Base-by-base conservation (phyloP, 2,113 vertebrate species). In the Perca flavescens region DNA sequence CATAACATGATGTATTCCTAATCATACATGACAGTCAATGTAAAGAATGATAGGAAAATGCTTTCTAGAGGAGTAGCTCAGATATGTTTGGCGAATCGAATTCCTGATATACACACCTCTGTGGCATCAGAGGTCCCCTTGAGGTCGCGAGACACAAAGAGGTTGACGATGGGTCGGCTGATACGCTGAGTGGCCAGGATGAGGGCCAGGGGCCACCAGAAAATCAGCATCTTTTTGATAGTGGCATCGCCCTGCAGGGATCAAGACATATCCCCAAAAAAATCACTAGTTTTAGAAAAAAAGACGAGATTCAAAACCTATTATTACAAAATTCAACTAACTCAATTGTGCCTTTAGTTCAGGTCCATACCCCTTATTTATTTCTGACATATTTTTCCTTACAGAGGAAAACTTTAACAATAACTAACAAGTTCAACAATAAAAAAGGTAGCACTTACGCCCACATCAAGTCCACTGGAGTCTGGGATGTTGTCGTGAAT, bases 181-280 rank as follows among this genome's bases (percentile, higher is more conserved):
- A 99, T 99, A 61, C 98, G 90, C 92, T 99, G 98, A 8, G 98
- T 99, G 34, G 98, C 98, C 89, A 99, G 86, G 90, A 99, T 99
- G 74, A 99, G 96, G 0, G 98, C 98, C 93, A 99, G 89, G 25
- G 98, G 98, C 98, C 98, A 99, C 98, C 98, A 99, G 94, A 99
- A 99, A 79, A 95, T 97, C 87, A 99, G 94, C 98, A 99, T 99
- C 95, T 97, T 99, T 83, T 94, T 96, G 92, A 99, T 93, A 1
- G 98, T 99, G 69, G 97, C 97, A 34, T 99, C 98, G 8, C 98
- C 98, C 98, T 99, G 91, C 2, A 91, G 84, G 49, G 56, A 52
- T 14, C 6, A 50, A 86, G 1, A 74, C 40, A 31, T 0, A 13
- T 3, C 3, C 40, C 9, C 10, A 43, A 46, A 19, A 50, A 34